These are phyloP conservation scores for Phataginus tetradactyla DNA, from an alignment of 2,797 vertebrate genomes.

Conservation along the genomic window DNA sequence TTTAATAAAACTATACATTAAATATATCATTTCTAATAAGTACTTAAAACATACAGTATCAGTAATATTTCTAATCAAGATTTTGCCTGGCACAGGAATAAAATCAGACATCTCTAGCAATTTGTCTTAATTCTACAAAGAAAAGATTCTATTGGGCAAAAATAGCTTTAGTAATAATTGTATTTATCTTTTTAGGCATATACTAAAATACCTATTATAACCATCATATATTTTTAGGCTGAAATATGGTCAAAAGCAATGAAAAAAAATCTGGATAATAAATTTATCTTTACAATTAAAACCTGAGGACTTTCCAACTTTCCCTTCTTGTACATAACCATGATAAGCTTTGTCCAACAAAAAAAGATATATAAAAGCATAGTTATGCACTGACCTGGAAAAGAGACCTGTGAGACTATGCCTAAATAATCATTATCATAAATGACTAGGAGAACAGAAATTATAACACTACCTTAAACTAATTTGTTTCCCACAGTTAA, in stretches of 20 bases:
- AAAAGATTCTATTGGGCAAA: background rate
- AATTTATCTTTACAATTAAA: constrained; percentile 39
- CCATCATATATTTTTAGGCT: background rate
- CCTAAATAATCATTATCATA: background rate
- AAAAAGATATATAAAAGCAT: background rate
- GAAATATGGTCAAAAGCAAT: constrained; percentile 36
- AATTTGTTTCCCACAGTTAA: background rate
- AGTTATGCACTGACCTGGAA: background rate
- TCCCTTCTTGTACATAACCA: background rate
- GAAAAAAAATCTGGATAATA: constrained; percentile 33
- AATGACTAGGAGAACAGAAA: background rate
- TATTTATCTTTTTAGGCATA: background rate
- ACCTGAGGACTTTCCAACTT: background rate
- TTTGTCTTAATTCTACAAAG: background rate
- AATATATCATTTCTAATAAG: background rate
- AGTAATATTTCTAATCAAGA: constrained; percentile 10
- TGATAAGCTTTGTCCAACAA: background rate
- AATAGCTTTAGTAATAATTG: constrained; percentile 1
- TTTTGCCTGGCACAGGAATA: constrained; percentile 21
- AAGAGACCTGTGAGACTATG: background rate
- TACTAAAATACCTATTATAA: constrained; percentile 19
- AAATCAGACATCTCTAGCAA: background rate
- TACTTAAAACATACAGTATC: constrained; percentile 10
- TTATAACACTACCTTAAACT: background rate
- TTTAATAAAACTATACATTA: too few relatives aligned